These are phyloP conservation scores for Rattus norvegicus DNA, from an alignment of 2,113 vertebrate genomes.

Conservation along the genomic window DNA sequence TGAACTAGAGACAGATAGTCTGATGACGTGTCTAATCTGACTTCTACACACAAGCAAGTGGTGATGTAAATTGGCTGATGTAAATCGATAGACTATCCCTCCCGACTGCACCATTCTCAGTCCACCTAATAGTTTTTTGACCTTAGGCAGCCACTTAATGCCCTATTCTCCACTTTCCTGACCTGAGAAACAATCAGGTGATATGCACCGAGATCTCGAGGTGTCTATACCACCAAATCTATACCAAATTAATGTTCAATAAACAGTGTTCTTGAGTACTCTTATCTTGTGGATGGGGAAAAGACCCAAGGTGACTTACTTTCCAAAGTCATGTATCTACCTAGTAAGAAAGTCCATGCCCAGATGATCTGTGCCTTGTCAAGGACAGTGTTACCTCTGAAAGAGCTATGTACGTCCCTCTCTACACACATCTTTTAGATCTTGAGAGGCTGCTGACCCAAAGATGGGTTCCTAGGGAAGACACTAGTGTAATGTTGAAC, in stretches of 20 bases:
- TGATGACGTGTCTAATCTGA: neutral
- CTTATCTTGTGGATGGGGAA: neutral
- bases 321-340: neutral
- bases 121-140: neutral
- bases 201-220: neutral
- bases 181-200: neutral
- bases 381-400: neutral
- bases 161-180: neutral
- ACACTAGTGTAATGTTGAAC: neutral
- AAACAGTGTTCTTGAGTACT: neutral
- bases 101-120: neutral
- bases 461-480: neutral
- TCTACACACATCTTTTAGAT: neutral
- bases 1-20: neutral
- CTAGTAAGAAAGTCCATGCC: neutral
- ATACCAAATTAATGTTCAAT: neutral
- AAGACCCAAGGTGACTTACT: neutral
- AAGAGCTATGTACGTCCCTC: neutral
- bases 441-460: neutral
- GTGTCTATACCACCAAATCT: neutral
- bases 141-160: neutral
- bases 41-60: neutral
- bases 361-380: neutral
- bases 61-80: neutral
- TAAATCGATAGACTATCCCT: neutral